Conservation (phyloP, 2,797 vertebrate genomes). For the Danionella dracula region DNA sequence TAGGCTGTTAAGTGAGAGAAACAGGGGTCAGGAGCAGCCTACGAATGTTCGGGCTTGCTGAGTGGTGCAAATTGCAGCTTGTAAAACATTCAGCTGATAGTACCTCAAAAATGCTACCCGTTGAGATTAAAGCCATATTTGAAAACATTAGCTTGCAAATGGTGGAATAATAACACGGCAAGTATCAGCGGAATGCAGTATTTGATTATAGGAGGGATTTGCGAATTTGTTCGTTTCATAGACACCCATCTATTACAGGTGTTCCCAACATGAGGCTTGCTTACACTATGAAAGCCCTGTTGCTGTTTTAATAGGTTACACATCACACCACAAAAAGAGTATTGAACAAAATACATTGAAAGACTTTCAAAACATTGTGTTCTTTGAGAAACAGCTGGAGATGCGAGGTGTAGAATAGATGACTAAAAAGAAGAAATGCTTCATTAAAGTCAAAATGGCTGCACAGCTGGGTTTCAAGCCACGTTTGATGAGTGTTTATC, state of each 20-base stretch:
- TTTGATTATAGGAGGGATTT: slow-evolving; percentile 26
- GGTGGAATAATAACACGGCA: slow-evolving; percentile 1
- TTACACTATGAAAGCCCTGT: background rate
- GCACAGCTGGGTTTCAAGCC: slow-evolving; percentile 48
- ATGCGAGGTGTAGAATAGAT: background rate
- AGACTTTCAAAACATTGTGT: background rate
- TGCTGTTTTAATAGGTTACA: slow-evolving; percentile 13
- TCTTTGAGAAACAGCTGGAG: slow-evolving; percentile 14
- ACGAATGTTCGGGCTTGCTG: slow-evolving; percentile 33
- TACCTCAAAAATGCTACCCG: background rate
- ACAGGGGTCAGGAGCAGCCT: slow-evolving; percentile 24
- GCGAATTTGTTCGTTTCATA: slow-evolving; percentile 40
- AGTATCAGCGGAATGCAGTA: background rate
- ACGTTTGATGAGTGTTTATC: slow-evolving; percentile 44
- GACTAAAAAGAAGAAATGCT: slow-evolving; percentile 4
- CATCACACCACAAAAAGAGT: slow-evolving; percentile 9
- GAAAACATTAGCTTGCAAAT: slow-evolving; percentile 8
- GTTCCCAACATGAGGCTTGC: slow-evolving; percentile 5
- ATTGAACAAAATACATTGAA: background rate
- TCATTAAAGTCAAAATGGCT: slow-evolving; percentile 34
- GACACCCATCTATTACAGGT: slow-evolving; percentile 61
- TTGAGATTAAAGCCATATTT: background rate
- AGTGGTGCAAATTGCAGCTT: slow-evolving; percentile 37
- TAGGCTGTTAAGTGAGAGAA: slow-evolving; percentile 23
- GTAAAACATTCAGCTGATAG: slow-evolving; percentile 26